Percentiles rank a stretch among this genome's conserved stretches.
Conservation (phyloP, 2,888 invertebrate species). For the Acanthoscelides obtectus region DNA sequence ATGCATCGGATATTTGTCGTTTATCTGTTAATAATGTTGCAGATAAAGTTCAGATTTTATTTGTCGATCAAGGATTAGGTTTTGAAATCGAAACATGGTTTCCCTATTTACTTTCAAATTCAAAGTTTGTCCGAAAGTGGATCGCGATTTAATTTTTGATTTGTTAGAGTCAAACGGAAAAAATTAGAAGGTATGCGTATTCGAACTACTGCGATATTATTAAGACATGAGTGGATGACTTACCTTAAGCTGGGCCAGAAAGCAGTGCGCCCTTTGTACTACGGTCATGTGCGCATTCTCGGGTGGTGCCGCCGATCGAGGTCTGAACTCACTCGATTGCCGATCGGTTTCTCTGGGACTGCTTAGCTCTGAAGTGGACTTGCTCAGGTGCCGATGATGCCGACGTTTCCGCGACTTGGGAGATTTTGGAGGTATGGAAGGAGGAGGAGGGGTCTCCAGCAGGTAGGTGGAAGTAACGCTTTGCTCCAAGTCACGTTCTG, state of each 20-base stretch:
- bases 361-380: conserved; percentile 77
- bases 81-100: no score
- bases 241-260: conserved; percentile 75
- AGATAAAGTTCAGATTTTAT: no score
- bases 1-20: no score
- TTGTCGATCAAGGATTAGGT: no score
- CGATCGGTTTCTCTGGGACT: conserved; percentile 48
- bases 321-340: conserved; percentile 49
- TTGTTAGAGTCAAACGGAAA: no score
- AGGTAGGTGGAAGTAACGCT: conserved; percentile 31
- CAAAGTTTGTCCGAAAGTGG: no score
- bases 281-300: conserved; percentile 63
- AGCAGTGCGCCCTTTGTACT: conserved; percentile 76
- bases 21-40: no score
- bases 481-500: conserved; percentile 44
- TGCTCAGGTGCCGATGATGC: conserved; percentile 70
- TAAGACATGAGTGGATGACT: no score
- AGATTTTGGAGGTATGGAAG: conserved; percentile 27
- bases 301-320: conserved; percentile 52
- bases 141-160: no score
- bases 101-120: no score
- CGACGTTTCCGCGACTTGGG: conserved; percentile 5
- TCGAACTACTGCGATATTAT: no score
- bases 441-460: conserved; percentile 34
- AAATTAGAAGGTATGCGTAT: no score